These are phyloP conservation scores for Drosophila phalerata DNA, from an alignment of 2,888 invertebrate species.

Conservation along the genomic window DNA sequence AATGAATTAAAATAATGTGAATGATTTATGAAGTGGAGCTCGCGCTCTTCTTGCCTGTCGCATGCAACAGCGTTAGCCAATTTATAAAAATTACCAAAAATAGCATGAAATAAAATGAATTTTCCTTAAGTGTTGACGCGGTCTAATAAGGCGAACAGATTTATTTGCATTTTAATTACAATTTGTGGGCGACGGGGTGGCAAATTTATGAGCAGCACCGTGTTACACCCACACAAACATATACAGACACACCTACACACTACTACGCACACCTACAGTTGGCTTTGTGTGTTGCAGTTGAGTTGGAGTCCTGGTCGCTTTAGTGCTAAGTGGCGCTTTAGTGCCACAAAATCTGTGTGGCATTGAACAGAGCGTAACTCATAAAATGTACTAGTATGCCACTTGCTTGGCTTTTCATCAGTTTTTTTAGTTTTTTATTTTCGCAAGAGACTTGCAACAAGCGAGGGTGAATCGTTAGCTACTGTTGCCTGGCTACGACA, in stretches of 20 bases:
- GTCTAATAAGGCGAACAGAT: conserved; percentile 63
- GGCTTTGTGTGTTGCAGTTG: conserved; percentile 13
- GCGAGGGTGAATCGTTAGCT: conserved; percentile 12
- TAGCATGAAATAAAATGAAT: conserved; percentile 14
- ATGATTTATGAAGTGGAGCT: conserved; percentile 12
- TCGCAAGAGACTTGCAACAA: conserved; percentile 37
- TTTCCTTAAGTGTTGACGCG: conserved; percentile 37
- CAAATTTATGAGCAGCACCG: conserved; percentile 49
- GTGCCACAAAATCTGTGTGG: conserved; percentile 75
- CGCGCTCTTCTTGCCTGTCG: background rate
- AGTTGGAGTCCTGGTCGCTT: conserved; percentile 56
- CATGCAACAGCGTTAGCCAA: conserved; percentile 26
- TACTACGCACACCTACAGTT: background rate
- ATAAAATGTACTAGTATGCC: conserved; percentile 66
- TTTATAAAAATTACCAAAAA: conserved; percentile 66
- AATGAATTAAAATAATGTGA: conserved; percentile 10
- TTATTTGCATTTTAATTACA: conserved; percentile 79
- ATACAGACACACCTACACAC: background rate
- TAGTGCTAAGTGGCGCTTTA: conserved; percentile 79
- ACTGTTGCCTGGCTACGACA: conserved; percentile 19
- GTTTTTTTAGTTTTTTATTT: conserved; percentile 25
- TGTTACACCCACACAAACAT: conserved; percentile 4
- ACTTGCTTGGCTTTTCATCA: conserved; percentile 81
- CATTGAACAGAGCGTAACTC: conserved; percentile 46
- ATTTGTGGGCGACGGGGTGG: conserved; percentile 51